Conservation (phyloP, 1,140 invertebrate genomes). For the Oreohelix idahoensis region DNA sequence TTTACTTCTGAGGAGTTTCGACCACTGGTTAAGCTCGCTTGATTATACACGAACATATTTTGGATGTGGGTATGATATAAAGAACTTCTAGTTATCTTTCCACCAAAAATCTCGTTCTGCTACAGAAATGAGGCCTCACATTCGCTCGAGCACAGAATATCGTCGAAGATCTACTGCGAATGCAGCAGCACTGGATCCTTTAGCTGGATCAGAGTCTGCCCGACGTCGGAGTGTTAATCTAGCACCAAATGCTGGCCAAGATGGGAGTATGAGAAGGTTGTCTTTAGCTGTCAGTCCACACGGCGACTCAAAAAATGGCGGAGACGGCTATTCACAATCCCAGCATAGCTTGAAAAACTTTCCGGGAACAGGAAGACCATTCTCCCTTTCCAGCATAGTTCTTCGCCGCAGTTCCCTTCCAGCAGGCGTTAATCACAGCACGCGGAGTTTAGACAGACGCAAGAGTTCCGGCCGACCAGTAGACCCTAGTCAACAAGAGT, state of each 20-base stretch:
- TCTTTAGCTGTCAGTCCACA: background rate
- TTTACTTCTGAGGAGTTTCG: too few species aligned
- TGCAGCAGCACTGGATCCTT: background rate
- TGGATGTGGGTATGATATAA: too few species aligned
- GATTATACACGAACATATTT: too few species aligned
- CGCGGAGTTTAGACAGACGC: background rate
- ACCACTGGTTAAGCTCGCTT: too few species aligned
- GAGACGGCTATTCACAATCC: background rate
- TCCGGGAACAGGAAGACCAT: background rate
- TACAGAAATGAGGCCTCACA: conserved; percentile 15
- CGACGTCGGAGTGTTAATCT: background rate
- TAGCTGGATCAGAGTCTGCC: background rate
- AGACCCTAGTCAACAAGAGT: background rate
- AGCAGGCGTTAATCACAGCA: background rate
- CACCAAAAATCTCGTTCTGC: too few species aligned
- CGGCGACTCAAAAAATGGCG: background rate
- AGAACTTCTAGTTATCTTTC: too few species aligned
- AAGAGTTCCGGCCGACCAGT: background rate
- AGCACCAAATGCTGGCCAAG: background rate
- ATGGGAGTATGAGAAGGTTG: background rate
- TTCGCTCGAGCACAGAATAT: conserved; percentile 14
- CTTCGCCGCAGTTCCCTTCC: background rate
- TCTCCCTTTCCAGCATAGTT: conserved; percentile 5
- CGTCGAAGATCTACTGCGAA: background rate
- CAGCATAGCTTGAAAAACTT: background rate